Base-by-base conservation (phyloP, 1,140 invertebrate species). In the Drosophila carrolli region DNA sequence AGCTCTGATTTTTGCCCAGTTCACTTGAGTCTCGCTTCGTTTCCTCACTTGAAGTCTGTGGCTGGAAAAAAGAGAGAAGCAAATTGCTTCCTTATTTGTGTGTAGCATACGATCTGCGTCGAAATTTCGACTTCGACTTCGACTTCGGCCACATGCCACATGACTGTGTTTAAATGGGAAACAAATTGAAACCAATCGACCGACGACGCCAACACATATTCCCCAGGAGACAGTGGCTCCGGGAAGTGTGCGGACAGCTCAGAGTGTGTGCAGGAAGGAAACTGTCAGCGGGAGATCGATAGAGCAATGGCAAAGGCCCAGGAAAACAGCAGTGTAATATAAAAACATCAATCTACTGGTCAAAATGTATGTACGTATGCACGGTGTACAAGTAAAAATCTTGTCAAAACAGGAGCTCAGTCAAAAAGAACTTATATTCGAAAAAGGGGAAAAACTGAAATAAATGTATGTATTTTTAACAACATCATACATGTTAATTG, bases 61-160 rank as follows among this genome's bases (percentile, higher is more conserved):
- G 61, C 61, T 47, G 27, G 9, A 57, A 57, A 43, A 43, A 32
- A 65, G 65, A 62, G 78, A 60, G 66, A 73, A 61, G 73, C 72
- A 81, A 81, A 81, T 81, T 81, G 79, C 78, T 81, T 81, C 79
- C 79, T 81, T 81, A 81, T 81, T 81, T 82, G 74, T 74, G 61
- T 78, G 61, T 56, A 53, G 50, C 57, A 65, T 63, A 61, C 63
- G 67, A 65, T 60, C 50, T 37, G 44, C 8, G 44, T 11, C 9
- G 37, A 38, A 38, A 38, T 10, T 38, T 19, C 19, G 37, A 32
- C 23, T 11, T 29, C 23, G 29, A 38, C 56, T 32, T 14, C 23
- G 29, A 38, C 56, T 32, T 14, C 5, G 41, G 43, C 32, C 44
- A 14, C 35, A 63, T 63, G 40, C 66, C 32, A 37, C 43, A 65